A percentile compares a stretch with the other conserved stretches of the same genome.
These are phyloP conservation scores for Drosophila borealis DNA, from an alignment of 2,888 invertebrate species.

Conservation along the genomic window DNA sequence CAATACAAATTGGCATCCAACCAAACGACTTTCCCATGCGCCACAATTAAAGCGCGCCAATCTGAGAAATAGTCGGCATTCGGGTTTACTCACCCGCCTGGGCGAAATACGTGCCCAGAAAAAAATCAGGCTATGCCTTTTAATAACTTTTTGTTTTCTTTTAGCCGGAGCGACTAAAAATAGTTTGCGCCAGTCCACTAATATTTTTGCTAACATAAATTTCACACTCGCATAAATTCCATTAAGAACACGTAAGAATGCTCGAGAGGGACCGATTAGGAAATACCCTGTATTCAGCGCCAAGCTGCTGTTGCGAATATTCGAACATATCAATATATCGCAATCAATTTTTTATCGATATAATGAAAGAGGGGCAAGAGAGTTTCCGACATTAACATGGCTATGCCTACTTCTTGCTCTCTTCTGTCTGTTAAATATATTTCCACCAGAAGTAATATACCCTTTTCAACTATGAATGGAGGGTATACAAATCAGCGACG, in stretches of 20 bases:
- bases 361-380: no score
- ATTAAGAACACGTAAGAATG: conserved; percentile 61
- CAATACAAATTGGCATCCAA: conserved; percentile 30
- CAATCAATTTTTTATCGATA: no score
- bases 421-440: no score
- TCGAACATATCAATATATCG: no score
- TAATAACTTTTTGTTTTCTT: conserved; percentile 20
- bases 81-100: conserved; percentile 3
- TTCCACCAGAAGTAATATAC: no score
- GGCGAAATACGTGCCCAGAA: conserved; percentile 46
- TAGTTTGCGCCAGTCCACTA: conserved; percentile 51
- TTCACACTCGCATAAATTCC: conserved; percentile 82
- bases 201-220: conserved; percentile 73
- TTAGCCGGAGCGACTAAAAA: conserved; percentile 50
- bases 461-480: no score
- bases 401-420: no score
- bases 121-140: conserved; percentile 39
- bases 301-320: no score
- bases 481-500: conserved; percentile 66
- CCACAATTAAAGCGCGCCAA: conserved; percentile 48
- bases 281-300: no score
- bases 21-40: conserved; percentile 47
- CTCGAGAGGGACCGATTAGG: no score
- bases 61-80: conserved; percentile 1
- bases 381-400: no score